Evolutionary conservation across 2,797 vertebrate species (phyloP).

Genomic region (Dryobates pubescens): DNA sequence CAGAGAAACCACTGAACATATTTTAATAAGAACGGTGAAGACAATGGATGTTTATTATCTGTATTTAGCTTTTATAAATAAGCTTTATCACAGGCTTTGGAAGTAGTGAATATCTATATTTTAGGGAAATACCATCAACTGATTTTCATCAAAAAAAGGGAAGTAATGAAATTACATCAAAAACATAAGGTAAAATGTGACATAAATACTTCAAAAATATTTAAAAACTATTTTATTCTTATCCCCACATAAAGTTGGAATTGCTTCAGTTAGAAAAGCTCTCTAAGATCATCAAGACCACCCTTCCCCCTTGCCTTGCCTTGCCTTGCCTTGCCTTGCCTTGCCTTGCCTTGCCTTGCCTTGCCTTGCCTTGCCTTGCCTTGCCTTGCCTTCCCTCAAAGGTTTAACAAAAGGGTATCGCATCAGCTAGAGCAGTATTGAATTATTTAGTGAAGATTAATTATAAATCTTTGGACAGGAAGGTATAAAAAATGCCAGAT

Average conservation of each 20-base stretch:
- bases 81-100: neutral
- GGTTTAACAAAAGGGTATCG: neutral
- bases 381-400: neutral
- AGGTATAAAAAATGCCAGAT: neutral
- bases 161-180: neutral
- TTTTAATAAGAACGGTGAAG: neutral
- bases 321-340: no score
- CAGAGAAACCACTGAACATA: neutral
- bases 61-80: neutral
- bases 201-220: neutral
- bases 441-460: neutral
- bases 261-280: no score
- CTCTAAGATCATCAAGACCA: no score
- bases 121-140: neutral
- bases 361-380: no score
- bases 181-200: neutral
- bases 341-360: no score
- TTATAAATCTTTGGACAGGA: neutral
- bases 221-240: neutral
- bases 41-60: neutral
- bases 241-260: neutral
- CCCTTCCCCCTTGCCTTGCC: no score
- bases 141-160: neutral
- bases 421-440: neutral
- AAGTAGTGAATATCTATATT: neutral